A percentile compares a stretch with the other conserved stretches of the same genome.
Conservation (phyloP, 2,113 vertebrate species). For the Thunnus thynnus region DNA sequence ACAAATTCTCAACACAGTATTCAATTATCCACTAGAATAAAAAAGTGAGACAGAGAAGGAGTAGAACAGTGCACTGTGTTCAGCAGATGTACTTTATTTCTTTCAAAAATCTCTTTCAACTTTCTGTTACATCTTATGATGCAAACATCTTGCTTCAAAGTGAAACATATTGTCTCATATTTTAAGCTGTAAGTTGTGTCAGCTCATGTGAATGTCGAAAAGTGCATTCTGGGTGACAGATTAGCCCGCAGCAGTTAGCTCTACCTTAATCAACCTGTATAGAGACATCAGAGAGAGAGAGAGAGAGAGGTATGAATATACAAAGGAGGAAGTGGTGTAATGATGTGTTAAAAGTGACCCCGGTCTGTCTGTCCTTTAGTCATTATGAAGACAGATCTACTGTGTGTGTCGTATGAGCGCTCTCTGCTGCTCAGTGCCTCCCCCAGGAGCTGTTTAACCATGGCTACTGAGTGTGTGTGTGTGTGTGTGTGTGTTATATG, state of each 20-base stretch:
- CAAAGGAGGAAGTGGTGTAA: slow-evolving; percentile 14
- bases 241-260: neutral
- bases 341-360: slow-evolving; percentile 50
- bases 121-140: neutral
- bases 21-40: too few relatives aligned
- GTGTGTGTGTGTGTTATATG: neutral
- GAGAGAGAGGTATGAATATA: slow-evolving; percentile 1
- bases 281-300: neutral
- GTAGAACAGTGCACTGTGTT: too few relatives aligned
- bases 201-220: neutral
- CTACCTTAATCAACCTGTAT: neutral
- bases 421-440: slow-evolving; percentile 6
- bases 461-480: neutral
- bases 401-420: neutral
- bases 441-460: slow-evolving; percentile 37
- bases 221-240: slow-evolving; percentile 19
- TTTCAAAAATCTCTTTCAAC: too few relatives aligned
- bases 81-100: neutral
- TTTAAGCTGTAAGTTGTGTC: slow-evolving; percentile 15
- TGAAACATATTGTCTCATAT: neutral
- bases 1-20: too few relatives aligned
- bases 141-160: slow-evolving; percentile 15
- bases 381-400: slow-evolving; percentile 49
- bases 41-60: too few relatives aligned
- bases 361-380: slow-evolving; percentile 23